Percentiles rank a stretch among this genome's conserved stretches.
These are phyloP conservation scores for Oryzias dopingdopingensis DNA, from an alignment of 2,797 vertebrate species.

Conservation along the genomic window DNA sequence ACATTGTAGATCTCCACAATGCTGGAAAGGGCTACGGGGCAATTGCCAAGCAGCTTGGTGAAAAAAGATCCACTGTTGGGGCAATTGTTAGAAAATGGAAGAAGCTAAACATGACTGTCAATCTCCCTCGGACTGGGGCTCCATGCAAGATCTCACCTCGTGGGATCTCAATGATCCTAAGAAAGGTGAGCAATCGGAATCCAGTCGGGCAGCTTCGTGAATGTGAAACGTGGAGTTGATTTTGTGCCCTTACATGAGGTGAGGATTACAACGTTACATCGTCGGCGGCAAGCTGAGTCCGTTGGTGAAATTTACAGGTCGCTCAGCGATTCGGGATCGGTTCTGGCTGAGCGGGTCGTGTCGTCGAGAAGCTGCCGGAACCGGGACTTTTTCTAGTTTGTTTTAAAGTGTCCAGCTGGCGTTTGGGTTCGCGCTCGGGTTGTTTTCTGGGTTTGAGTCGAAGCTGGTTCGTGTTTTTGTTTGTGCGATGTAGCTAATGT, in stretches of 20 bases:
- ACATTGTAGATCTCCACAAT: no score
- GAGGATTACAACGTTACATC: conserved; percentile 60
- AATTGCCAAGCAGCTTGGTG: no score
- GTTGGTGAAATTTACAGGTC: conserved; percentile 45
- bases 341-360: conserved; percentile 57
- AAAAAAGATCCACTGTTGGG: no score
- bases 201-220: conserved; percentile 22
- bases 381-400: conserved; percentile 41
- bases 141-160: no score
- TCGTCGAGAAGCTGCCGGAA: conserved; percentile 5
- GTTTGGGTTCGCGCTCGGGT: not conserved
- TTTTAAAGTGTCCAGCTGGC: not conserved
- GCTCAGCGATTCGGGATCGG: conserved; percentile 62
- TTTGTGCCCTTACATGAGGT: conserved; percentile 54
- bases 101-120: no score
- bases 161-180: no score
- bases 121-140: no score
- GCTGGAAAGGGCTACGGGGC: no score
- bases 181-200: no score
- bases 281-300: conserved; percentile 51
- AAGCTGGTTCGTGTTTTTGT: conserved; percentile 62
- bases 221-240: conserved; percentile 37
- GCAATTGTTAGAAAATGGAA: no score
- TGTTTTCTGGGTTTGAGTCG: conserved; percentile 4
- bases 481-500: conserved; percentile 67